Conservation (phyloP, 2,113 vertebrate genomes). For the Cathartes aura region DNA sequence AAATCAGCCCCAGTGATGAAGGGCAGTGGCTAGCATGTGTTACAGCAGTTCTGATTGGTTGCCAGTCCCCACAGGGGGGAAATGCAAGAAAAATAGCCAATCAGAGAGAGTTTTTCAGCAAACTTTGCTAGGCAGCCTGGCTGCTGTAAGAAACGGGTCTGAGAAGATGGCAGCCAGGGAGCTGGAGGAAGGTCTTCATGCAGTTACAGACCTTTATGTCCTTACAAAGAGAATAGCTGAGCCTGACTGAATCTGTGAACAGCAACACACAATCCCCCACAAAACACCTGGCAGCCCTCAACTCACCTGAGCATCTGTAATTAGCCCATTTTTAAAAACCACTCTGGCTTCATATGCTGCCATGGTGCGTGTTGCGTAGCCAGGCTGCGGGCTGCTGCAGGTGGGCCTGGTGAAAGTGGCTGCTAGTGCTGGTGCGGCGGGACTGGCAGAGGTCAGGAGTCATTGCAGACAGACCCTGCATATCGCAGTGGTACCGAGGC, state of each 20-base stretch:
- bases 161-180: accelerated
- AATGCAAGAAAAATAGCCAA: not conserved
- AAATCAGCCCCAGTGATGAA: not conserved
- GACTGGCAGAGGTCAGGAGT: not conserved
- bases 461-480: accelerated
- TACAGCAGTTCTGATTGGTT: not conserved
- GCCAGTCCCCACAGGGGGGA: accelerated
- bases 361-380: accelerated
- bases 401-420: not conserved
- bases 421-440: accelerated
- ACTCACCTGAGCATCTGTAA: not conserved
- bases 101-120: not conserved
- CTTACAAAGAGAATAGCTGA: not conserved
- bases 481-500: accelerated
- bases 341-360: not conserved
- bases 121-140: not conserved
- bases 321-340: not conserved
- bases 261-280: accelerated
- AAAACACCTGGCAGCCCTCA: not conserved
- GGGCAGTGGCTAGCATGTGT: accelerated
- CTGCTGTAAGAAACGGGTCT: not conserved
- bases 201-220: not conserved
- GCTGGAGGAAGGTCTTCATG: not conserved
- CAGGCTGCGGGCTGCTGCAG: not conserved
- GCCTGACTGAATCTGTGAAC: not conserved